Evolutionary conservation across 2,888 invertebrate species (phyloP).

Genomic region (Agrypnus murinus): DNA sequence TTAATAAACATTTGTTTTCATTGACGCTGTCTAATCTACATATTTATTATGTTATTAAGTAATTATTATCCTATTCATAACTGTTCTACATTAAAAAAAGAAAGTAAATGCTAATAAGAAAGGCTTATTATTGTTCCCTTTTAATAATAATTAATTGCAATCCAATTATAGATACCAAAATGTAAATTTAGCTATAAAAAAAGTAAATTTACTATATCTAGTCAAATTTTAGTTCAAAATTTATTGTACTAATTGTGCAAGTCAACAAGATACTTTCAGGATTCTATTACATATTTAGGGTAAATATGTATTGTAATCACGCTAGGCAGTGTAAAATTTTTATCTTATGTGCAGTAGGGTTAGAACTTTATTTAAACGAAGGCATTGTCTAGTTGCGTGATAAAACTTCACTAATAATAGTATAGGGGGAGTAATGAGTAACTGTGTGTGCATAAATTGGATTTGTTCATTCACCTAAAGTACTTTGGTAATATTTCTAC

Average conservation of each 20-base stretch:
- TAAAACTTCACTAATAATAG: background rate
- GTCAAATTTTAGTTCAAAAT: background rate
- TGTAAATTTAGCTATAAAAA: slow-evolving; percentile 13
- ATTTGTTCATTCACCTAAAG: slow-evolving; percentile 19
- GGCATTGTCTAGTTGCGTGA: background rate
- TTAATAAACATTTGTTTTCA: background rate
- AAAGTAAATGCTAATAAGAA: no score
- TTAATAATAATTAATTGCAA: no score
- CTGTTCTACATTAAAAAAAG: no score
- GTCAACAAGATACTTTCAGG: slow-evolving; percentile 21
- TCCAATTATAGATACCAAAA: background rate
- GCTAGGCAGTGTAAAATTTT: slow-evolving; percentile 15
- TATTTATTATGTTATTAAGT: background rate
- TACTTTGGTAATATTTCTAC: background rate
- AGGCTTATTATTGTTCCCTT: no score
- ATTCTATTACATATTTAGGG: slow-evolving; percentile 26
- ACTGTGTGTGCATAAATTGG: slow-evolving; percentile 6
- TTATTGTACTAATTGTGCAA: slow-evolving; percentile 17
- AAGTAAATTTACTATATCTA: background rate
- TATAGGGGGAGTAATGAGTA: slow-evolving; percentile 6
- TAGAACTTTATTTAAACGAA: background rate
- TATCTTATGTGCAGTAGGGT: background rate
- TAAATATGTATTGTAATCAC: slow-evolving; percentile 21
- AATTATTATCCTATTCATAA: background rate
- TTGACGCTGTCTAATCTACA: background rate